These are phyloP conservation scores for Bradypus variegatus DNA, from an alignment of 2,797 vertebrate species.

Conservation along the genomic window DNA sequence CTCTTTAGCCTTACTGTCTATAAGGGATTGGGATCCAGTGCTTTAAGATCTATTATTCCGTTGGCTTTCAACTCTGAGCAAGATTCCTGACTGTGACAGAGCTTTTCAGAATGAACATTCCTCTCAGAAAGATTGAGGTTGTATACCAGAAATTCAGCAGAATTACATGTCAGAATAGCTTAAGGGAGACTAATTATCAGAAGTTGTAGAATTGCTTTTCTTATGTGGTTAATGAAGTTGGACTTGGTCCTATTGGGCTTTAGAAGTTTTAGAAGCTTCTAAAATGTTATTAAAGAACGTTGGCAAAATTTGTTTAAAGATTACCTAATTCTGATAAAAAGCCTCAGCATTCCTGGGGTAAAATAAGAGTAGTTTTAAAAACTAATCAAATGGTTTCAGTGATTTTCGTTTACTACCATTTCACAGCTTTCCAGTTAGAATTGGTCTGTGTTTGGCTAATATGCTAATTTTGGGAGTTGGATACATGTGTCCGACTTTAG, in stretches of 20 bases:
- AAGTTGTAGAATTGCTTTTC: not conserved
- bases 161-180: not conserved
- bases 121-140: not conserved
- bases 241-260: not conserved
- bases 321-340: not conserved
- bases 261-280: constrained; percentile 37
- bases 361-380: constrained; percentile 19
- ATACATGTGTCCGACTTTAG: not conserved
- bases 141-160: not conserved
- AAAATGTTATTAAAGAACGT: not conserved
- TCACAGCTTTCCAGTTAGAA: not conserved
- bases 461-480: not conserved
- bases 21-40: not conserved
- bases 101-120: not conserved
- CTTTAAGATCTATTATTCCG: not conserved
- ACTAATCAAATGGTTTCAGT: not conserved
- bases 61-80: not conserved
- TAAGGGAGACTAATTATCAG: not conserved
- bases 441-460: not conserved
- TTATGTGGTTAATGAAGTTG: not conserved
- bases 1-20: not conserved
- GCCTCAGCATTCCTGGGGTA: not conserved
- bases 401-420: not conserved
- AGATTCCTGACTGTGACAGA: not conserved
- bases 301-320: not conserved